Percentiles rank a stretch among this genome's conserved stretches.
phyloP scores from a whole-genome alignment of 2,797 vertebrate genomes.

The Chiloscyllium punctatum region DNA sequence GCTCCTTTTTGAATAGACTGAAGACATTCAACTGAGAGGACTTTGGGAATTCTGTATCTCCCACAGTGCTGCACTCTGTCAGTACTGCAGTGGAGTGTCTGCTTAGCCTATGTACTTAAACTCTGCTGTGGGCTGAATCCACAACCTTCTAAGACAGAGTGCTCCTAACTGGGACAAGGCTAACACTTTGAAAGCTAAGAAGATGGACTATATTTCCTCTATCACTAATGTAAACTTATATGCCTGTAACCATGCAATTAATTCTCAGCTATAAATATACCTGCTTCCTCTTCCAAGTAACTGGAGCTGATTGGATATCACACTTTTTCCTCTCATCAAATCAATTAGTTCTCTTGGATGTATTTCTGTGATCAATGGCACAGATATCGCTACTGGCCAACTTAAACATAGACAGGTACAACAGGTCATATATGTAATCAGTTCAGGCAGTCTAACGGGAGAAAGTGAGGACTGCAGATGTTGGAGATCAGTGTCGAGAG shows the following conservation, averaged over 20 bases:
- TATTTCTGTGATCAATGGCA: neutral
- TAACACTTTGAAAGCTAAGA: neutral
- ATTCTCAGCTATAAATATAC: slow-evolving; percentile 3
- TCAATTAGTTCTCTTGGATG: too few relatives aligned
- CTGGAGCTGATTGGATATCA: neutral
- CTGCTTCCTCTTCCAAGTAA: neutral
- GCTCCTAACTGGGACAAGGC: neutral
- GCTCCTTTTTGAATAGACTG: neutral
- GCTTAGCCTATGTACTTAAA: neutral
- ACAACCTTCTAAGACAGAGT: neutral
- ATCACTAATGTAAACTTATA: neutral
- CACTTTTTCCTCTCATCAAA: neutral
- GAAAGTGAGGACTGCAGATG: too few relatives aligned
- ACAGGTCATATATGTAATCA: neutral
- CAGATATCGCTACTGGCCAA: neutral
- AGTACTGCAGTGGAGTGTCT: neutral
- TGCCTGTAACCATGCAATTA: neutral
- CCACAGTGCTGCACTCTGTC: neutral
- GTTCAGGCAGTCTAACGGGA: neutral
- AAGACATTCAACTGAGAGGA: neutral
- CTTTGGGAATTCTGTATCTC: neutral
- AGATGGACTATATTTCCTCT: neutral
- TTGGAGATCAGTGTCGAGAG: too few relatives aligned
- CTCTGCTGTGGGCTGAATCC: neutral
- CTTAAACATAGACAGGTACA: neutral